Conservation (phyloP, 2,797 vertebrate genomes). For the Gila robusta region DNA sequence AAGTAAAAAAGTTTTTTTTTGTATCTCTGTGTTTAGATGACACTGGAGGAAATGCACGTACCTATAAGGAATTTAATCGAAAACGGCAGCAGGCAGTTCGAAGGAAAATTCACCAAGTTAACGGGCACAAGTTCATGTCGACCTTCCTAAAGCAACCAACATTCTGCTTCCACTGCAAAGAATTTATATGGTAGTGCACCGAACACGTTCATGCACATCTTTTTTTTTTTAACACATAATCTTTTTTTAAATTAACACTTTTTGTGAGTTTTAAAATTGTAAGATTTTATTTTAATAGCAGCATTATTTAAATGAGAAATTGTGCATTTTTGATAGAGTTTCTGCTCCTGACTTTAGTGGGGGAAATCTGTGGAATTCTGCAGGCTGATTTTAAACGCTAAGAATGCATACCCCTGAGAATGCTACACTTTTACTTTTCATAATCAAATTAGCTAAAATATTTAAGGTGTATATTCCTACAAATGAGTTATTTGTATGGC, state of each 20-base stretch:
- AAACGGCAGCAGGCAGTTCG: conserved; percentile 91
- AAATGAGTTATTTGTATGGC: neutral
- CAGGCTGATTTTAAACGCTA: neutral
- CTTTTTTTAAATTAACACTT: neutral
- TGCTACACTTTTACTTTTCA: neutral
- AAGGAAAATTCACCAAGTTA: conserved; percentile 93
- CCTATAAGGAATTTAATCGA: conserved; percentile 89
- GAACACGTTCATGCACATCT: neutral
- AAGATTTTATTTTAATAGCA: neutral
- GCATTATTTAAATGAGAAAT: neutral
- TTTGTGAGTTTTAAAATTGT: neutral
- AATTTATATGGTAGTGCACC: conserved; percentile 95
- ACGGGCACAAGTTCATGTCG: conserved; percentile 99
- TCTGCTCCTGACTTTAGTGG: too few species aligned
- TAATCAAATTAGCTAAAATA: neutral
- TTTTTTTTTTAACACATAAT: neutral
- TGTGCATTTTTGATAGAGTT: neutral
- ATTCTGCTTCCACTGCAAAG: conserved; percentile 97
- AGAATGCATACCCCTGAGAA: neutral
- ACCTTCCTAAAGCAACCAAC: conserved; percentile 95
- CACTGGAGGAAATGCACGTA: conserved; percentile 72
- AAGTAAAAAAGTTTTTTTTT: neutral
- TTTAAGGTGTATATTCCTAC: neutral
- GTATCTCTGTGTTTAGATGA: conserved; percentile 67
- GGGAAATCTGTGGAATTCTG: neutral